phyloP scores from a whole-genome alignment of 1,140 invertebrate genomes.

The Drosophila asahinai region DNA sequence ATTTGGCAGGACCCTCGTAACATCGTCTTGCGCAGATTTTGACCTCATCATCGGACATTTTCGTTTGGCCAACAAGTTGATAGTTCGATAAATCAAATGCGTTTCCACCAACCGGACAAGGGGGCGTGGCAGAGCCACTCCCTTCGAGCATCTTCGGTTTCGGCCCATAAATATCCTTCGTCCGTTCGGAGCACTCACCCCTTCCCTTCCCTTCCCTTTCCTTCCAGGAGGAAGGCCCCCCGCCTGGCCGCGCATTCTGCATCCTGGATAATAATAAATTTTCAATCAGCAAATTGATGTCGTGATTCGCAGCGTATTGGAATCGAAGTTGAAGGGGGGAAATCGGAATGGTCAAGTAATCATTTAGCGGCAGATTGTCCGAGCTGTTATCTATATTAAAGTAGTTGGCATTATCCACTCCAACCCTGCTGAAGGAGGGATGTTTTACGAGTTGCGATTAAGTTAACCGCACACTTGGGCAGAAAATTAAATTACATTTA shows the following conservation, averaged over 20 bases:
- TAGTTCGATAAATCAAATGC: constrained; percentile 69
- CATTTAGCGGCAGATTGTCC: constrained; percentile 67
- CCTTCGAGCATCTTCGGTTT: constrained; percentile 14
- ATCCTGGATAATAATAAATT: constrained; percentile 68
- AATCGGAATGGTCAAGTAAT: constrained; percentile 57
- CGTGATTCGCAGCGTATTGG: constrained; percentile 60
- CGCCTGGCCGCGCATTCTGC: not conserved
- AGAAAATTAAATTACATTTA: not conserved
- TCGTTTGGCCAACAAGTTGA: constrained; percentile 25
- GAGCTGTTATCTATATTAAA: constrained; percentile 75
- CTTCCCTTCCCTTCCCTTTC: constrained; percentile 15
- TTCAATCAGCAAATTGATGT: constrained; percentile 79
- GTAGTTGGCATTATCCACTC: constrained; percentile 41
- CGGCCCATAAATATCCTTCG: constrained; percentile 32
- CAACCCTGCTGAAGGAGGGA: not conserved
- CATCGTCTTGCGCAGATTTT: not conserved
- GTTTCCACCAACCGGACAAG: constrained; percentile 37
- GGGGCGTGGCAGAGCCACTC: constrained; percentile 44
- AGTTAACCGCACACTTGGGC: not conserved
- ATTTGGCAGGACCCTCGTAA: not conserved
- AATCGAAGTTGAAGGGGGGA: constrained; percentile 17
- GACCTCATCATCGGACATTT: constrained; percentile 42
- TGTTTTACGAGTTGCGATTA: not conserved
- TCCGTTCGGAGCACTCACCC: constrained; percentile 36
- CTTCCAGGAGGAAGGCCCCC: not conserved